Percentiles rank a stretch among this genome's conserved stretches.
Evolutionary conservation across 1,140 invertebrate genomes (phyloP).

Genomic region (Cydia strobilella): DNA sequence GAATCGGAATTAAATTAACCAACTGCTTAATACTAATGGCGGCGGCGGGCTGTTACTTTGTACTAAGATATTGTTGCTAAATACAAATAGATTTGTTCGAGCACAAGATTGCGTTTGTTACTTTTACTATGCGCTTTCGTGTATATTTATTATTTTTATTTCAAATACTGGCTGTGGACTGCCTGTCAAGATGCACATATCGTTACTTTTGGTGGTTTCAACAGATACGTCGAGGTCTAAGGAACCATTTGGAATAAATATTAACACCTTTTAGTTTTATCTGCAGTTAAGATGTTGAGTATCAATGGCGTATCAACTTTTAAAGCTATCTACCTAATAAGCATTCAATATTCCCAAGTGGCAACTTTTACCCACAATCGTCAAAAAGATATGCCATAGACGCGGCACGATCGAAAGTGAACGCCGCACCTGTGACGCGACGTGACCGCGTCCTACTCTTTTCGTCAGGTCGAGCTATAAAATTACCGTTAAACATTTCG

Average conservation of each 20-base stretch:
- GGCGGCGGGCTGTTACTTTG: conserved; percentile 9
- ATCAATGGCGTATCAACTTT: too few species aligned
- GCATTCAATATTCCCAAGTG: too few species aligned
- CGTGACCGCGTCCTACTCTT: conserved; percentile 59
- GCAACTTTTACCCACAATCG: too few species aligned
- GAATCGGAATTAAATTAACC: conserved; percentile 22
- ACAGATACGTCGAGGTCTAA: too few species aligned
- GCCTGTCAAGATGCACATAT: too few species aligned
- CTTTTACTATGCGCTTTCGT: neutral
- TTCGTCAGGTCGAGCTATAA: conserved; percentile 57
- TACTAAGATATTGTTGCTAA: conserved; percentile 5
- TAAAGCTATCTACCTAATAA: too few species aligned
- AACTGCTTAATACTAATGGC: conserved; percentile 22
- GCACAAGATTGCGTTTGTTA: neutral
- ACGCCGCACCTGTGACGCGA: conserved; percentile 67
- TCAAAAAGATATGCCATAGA: conserved; percentile 18
- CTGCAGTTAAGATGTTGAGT: too few species aligned
- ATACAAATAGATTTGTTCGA: conserved; percentile 6
- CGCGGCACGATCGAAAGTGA: conserved; percentile 63
- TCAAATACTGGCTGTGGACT: neutral
- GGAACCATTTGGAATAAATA: too few species aligned
- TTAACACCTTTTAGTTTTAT: too few species aligned
- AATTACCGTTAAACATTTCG: conserved; percentile 60
- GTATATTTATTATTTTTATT: neutral
- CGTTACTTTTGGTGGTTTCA: too few species aligned